Percentiles rank a stretch among this genome's conserved stretches.
Evolutionary conservation across 1,140 invertebrate species (phyloP).

Genomic region (Heliconius eleuchia): DNA sequence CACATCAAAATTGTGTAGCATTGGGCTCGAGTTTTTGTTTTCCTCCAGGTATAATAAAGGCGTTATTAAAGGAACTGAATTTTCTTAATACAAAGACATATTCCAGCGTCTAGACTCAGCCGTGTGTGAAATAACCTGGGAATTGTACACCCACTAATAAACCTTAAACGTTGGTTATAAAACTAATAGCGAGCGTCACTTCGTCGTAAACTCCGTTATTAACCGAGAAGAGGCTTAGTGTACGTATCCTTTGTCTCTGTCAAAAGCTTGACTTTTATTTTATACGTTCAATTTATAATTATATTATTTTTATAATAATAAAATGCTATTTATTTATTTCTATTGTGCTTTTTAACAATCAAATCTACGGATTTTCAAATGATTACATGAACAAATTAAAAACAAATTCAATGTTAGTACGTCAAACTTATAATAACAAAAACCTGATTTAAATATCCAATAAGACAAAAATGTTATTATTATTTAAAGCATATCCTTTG

Average conservation of each 20-base stretch:
- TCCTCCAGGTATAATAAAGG: slow-evolving; percentile 31
- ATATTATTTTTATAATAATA: neutral
- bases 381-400: neutral
- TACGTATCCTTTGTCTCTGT: slow-evolving; percentile 41
- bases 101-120: slow-evolving; percentile 68
- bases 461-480: too few relatives aligned
- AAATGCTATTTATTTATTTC: neutral
- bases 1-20: slow-evolving; percentile 33
- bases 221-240: slow-evolving; percentile 53
- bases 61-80: slow-evolving; percentile 41
- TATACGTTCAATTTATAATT: neutral
- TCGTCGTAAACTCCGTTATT: slow-evolving; percentile 68
- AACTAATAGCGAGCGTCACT: slow-evolving; percentile 72
- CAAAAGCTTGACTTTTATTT: neutral
- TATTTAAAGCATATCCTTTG: too few relatives aligned
- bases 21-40: slow-evolving; percentile 36
- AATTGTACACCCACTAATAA: slow-evolving; percentile 72
- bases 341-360: neutral
- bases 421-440: too few relatives aligned
- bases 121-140: slow-evolving; percentile 73
- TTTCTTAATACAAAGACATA: slow-evolving; percentile 63
- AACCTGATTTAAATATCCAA: too few relatives aligned
- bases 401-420: neutral
- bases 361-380: too few relatives aligned
- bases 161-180: slow-evolving; percentile 71